phyloP scores from a whole-genome alignment of 2,113 vertebrate species.

The Tricholaema leucomelas region DNA sequence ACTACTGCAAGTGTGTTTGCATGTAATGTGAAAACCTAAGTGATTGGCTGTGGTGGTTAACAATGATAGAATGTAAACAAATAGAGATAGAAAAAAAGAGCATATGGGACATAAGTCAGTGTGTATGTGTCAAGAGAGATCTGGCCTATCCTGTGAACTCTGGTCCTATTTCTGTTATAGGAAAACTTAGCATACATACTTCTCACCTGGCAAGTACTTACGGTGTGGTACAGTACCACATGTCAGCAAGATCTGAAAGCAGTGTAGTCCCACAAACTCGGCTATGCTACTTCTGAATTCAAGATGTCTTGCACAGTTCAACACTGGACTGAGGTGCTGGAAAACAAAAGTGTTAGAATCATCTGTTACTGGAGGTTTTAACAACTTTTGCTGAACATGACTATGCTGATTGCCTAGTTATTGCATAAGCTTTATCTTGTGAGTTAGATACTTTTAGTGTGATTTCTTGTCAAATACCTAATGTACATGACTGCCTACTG shows the following conservation, averaged over 20 bases:
- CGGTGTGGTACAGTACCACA: neutral
- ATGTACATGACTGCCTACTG: neutral
- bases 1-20: neutral
- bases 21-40: neutral
- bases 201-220: neutral
- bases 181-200: neutral
- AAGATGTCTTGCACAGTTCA: neutral
- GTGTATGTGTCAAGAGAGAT: neutral
- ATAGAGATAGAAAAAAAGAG: neutral
- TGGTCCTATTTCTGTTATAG: neutral
- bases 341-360: neutral
- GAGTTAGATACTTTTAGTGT: neutral
- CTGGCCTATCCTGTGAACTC: neutral
- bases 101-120: accelerated
- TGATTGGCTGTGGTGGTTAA: neutral
- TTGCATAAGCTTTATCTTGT: neutral
- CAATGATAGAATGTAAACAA: neutral
- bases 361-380: accelerated
- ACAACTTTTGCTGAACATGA: neutral
- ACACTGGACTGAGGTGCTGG: neutral
- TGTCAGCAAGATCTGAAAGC: neutral
- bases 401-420: neutral
- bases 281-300: neutral
- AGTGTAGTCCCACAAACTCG: neutral
- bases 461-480: neutral